phyloP scores from a whole-genome alignment of 1,140 invertebrate species.

The Habropoda laboriosa region DNA sequence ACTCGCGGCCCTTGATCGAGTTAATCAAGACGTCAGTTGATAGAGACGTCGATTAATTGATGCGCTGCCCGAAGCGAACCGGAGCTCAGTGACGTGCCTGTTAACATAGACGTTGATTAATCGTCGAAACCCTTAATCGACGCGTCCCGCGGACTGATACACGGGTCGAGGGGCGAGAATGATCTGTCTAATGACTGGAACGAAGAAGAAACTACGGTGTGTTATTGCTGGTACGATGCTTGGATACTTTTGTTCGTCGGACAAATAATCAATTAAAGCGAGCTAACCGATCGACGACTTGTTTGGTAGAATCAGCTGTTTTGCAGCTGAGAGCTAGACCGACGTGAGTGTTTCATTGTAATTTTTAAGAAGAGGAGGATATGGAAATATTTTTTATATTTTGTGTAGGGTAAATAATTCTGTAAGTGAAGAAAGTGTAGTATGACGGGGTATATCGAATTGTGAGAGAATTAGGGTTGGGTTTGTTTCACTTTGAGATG shows the following conservation, averaged over 20 bases:
- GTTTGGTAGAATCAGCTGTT: not conserved
- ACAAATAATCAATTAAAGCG: not conserved
- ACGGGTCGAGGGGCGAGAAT: conserved; percentile 34
- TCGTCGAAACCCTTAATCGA: conserved; percentile 47
- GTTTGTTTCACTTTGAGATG: too few relatives aligned
- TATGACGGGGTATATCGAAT: too few relatives aligned
- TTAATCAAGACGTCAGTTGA: conserved; percentile 54
- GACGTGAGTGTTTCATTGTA: too few relatives aligned
- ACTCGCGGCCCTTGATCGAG: conserved; percentile 18
- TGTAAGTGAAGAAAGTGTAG: too few relatives aligned
- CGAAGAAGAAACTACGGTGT: not conserved
- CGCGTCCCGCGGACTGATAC: conserved; percentile 29
- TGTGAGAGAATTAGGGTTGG: too few relatives aligned
- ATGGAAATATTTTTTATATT: too few relatives aligned
- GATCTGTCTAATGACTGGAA: conserved; percentile 37
- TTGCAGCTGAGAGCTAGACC: not conserved
- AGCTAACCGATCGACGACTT: not conserved
- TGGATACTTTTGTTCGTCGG: not conserved
- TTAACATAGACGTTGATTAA: conserved; percentile 53
- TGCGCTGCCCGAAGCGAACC: conserved; percentile 1
- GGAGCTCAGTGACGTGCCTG: conserved; percentile 45
- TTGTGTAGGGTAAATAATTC: too few relatives aligned
- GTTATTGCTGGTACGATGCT: not conserved
- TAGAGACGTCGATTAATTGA: conserved; percentile 54
- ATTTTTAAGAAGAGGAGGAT: too few relatives aligned